These are phyloP conservation scores for Cheilosia soror DNA, from an alignment of 2,888 invertebrate genomes.

Conservation along the genomic window DNA sequence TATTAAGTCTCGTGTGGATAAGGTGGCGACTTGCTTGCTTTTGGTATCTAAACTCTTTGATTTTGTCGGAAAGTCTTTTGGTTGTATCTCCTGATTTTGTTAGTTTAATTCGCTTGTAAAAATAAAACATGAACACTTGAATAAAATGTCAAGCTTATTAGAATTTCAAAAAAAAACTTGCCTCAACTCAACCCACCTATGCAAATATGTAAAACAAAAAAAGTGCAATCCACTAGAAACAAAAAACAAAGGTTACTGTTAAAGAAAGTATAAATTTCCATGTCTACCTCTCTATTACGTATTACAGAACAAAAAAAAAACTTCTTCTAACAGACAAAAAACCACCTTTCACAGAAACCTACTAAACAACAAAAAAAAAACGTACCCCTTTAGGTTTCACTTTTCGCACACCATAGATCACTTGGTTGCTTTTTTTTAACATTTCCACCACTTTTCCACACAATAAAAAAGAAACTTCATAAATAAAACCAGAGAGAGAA, in stretches of 20 bases:
- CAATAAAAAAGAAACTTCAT: slow-evolving; percentile 45
- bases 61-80: too few species aligned
- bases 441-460: slow-evolving; percentile 47
- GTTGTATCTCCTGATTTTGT: too few species aligned
- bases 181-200: too few species aligned
- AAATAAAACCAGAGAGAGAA: slow-evolving; percentile 20
- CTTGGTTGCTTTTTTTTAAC: slow-evolving; percentile 6
- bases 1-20: too few species aligned
- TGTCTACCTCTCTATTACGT: slow-evolving; percentile 1
- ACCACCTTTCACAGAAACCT: slow-evolving; percentile 47
- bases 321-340: slow-evolving; percentile 8
- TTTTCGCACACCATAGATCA: slow-evolving; percentile 39
- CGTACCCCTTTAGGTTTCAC: slow-evolving; percentile 8
- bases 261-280: neutral
- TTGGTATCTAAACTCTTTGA: too few species aligned
- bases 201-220: too few species aligned
- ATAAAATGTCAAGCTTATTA: too few species aligned
- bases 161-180: too few species aligned
- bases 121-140: too few species aligned
- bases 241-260: neutral
- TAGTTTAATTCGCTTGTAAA: too few species aligned
- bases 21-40: too few species aligned
- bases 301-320: neutral
- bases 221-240: neutral
- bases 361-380: slow-evolving; percentile 19